A percentile compares a stretch with the other conserved stretches of the same genome.
Conservation (phyloP, 2,113 vertebrate species). For the Triplophysa rosa region DNA sequence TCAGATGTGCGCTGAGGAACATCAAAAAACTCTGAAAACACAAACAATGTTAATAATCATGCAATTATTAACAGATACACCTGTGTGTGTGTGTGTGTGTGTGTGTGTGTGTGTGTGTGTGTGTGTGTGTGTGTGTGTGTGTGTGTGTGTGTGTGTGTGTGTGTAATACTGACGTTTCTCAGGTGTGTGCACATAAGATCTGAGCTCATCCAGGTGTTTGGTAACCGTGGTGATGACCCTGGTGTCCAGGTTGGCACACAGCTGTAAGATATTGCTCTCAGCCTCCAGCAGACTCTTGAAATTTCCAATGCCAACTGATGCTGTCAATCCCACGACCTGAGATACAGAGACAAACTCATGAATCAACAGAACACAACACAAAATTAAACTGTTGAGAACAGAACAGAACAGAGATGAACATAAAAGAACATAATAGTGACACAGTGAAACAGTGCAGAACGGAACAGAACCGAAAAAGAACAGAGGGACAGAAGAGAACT, state of each 20-base stretch:
- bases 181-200: conserved; percentile 67
- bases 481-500: too few relatives aligned
- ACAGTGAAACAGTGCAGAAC: background rate
- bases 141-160: background rate
- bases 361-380: background rate
- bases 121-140: background rate
- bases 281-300: conserved; percentile 63
- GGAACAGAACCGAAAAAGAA: background rate
- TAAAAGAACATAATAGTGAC: too few relatives aligned
- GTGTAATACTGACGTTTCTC: conserved; percentile 67
- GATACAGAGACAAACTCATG: background rate
- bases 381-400: too few relatives aligned
- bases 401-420: too few relatives aligned
- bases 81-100: background rate
- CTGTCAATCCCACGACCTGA: conserved; percentile 80
- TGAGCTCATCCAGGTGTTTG: conserved; percentile 70
- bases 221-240: conserved; percentile 75
- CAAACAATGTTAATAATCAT: conserved; percentile 1
- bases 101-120: background rate
- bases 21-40: conserved; percentile 65
- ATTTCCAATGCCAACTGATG: conserved; percentile 75
- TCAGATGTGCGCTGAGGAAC: conserved; percentile 59
- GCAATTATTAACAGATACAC: background rate
- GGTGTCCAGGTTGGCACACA: conserved; percentile 76
- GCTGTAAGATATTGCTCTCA: conserved; percentile 67